These are phyloP conservation scores for Falco punctatus DNA, from an alignment of 2,113 vertebrate genomes.

Conservation along the genomic window DNA sequence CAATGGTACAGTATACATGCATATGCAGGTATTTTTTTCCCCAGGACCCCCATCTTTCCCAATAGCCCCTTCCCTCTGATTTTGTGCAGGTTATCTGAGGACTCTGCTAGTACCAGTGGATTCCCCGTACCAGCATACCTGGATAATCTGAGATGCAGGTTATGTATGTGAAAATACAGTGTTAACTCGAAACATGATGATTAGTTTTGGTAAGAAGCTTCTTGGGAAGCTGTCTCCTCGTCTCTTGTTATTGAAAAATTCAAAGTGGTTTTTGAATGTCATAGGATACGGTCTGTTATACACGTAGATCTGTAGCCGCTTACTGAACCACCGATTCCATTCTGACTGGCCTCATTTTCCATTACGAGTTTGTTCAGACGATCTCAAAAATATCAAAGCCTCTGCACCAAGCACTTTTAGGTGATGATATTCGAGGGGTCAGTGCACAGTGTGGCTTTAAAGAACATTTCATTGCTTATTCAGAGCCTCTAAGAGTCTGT, in stretches of 20 bases:
- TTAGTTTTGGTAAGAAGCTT: neutral
- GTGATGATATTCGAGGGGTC: neutral
- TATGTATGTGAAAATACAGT: neutral
- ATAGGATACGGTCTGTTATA: neutral
- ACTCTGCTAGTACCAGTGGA: neutral
- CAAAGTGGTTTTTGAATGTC: neutral
- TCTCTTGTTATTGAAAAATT: neutral
- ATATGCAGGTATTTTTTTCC: neutral
- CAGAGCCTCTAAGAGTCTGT: neutral
- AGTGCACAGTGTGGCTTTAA: neutral
- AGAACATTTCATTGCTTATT: neutral
- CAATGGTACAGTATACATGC: fast-evolving
- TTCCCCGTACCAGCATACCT: neutral
- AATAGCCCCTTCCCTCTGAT: neutral
- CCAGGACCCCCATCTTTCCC: neutral
- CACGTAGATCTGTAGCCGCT: neutral
- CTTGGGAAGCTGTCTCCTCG: neutral
- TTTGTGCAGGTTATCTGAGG: neutral
- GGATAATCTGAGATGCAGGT: neutral
- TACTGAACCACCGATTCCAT: neutral
- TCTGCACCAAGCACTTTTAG: neutral
- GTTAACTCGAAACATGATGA: neutral
- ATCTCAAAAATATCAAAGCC: neutral
- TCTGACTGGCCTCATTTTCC: neutral
- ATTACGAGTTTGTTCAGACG: neutral